These are phyloP conservation scores for Magallana angulata DNA, from an alignment of 1,140 invertebrate species.

Conservation along the genomic window DNA sequence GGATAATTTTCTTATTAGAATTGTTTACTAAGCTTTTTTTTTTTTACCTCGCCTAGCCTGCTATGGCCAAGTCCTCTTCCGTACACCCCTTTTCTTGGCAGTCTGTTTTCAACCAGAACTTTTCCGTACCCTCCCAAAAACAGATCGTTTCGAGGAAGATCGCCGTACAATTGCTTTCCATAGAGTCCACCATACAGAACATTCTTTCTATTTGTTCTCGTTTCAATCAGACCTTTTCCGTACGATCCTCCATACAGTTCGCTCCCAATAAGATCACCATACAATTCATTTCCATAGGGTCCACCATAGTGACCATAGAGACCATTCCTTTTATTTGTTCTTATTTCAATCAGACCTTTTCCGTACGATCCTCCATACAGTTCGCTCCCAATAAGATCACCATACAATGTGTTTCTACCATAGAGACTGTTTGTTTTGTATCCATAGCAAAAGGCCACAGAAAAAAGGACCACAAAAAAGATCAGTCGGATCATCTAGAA, in stretches of 20 bases:
- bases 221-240: too few species aligned
- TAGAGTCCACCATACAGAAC: background rate
- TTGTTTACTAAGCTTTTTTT: too few species aligned
- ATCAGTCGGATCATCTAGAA: background rate
- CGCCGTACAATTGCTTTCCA: background rate
- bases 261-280: too few species aligned
- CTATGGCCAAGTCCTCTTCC: too few species aligned
- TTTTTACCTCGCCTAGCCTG: too few species aligned
- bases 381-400: too few species aligned
- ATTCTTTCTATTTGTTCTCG: too few species aligned
- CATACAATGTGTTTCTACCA: background rate
- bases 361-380: too few species aligned
- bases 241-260: background rate
- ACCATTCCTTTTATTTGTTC: background rate
- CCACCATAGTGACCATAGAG: background rate
- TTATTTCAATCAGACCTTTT: too few species aligned
- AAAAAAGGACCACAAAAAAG: background rate
- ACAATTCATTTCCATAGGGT: background rate
- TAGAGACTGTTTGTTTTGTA: background rate
- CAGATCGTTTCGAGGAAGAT: too few species aligned
- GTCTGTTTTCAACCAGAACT: background rate
- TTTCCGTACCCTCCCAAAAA: too few species aligned
- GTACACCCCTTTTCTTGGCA: background rate
- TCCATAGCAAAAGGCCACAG: background rate
- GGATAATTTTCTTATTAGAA: too few species aligned